phyloP scores from a whole-genome alignment of 2,888 invertebrate genomes.

The Drosophila formosana region DNA sequence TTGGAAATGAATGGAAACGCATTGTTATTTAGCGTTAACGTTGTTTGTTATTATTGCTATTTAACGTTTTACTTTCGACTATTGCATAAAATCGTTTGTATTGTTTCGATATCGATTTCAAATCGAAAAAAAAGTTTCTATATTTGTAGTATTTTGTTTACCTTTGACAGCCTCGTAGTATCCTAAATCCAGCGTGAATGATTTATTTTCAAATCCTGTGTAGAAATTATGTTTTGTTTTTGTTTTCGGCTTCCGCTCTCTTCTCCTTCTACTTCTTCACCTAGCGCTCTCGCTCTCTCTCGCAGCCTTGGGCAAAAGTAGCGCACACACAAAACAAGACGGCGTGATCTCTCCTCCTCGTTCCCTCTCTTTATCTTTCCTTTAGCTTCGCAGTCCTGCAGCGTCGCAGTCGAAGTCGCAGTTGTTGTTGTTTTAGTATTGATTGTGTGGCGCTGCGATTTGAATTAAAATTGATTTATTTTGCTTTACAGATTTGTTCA shows the following conservation, averaged over 20 bases:
- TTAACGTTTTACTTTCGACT: slow-evolving; percentile 16
- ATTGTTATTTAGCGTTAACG: slow-evolving; percentile 22
- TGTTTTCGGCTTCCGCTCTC: slow-evolving; percentile 42
- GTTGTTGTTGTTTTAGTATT: slow-evolving; percentile 22
- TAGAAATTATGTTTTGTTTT: slow-evolving; percentile 44
- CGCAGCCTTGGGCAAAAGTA: slow-evolving; percentile 11
- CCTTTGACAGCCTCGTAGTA: slow-evolving; percentile 86
- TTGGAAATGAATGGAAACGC: slow-evolving; percentile 31
- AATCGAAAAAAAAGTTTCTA: neutral
- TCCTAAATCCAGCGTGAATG: slow-evolving; percentile 86
- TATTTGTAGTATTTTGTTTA: slow-evolving; percentile 54
- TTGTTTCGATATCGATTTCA: neutral
- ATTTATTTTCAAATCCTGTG: slow-evolving; percentile 72
- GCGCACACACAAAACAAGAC: slow-evolving; percentile 38
- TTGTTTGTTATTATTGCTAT: slow-evolving; percentile 9
- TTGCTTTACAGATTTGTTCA: slow-evolving; percentile 46
- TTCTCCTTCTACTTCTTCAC: slow-evolving; percentile 8
- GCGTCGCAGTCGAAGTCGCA: slow-evolving; percentile 6
- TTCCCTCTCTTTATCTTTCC: slow-evolving; percentile 12
- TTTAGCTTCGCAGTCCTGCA: slow-evolving; percentile 31
- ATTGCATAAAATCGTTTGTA: slow-evolving; percentile 19
- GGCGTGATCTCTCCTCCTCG: slow-evolving; percentile 46
- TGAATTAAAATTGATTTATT: slow-evolving; percentile 64
- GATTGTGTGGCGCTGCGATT: slow-evolving; percentile 40
- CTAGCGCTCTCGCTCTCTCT: slow-evolving; percentile 9